Conservation (phyloP, 2,888 invertebrate species). For the Pasiphila rectangulata region DNA sequence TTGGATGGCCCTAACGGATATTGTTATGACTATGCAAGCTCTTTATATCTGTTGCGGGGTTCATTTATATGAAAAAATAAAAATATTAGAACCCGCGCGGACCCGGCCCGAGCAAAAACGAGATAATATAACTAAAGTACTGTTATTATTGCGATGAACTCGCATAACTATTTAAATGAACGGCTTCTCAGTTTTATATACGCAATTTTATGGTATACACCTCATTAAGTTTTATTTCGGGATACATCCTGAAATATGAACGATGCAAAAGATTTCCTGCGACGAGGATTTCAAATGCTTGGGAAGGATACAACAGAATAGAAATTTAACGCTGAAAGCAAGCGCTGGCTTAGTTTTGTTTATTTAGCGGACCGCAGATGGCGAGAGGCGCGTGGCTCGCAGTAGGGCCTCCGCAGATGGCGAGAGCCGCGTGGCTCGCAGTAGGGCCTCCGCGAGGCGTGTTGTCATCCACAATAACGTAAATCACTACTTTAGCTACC, state of each 20-base stretch:
- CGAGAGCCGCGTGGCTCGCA: too few relatives aligned
- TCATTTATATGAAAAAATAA: slow-evolving; percentile 1
- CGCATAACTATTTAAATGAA: neutral
- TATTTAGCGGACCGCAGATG: too few relatives aligned
- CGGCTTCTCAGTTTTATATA: neutral
- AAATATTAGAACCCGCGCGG: neutral
- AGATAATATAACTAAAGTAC: slow-evolving; percentile 3
- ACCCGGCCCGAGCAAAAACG: neutral
- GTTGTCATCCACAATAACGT: too few relatives aligned
- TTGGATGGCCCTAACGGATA: neutral
- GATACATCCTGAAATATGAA: neutral
- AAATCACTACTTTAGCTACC: too few relatives aligned
- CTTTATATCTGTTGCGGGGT: slow-evolving; percentile 1
- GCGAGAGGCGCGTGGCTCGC: too few relatives aligned
- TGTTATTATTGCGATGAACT: neutral
- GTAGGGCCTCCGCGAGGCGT: too few relatives aligned
- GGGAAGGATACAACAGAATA: too few relatives aligned
- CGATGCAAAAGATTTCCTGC: too few relatives aligned
- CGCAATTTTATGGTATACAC: neutral
- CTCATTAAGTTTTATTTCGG: neutral
- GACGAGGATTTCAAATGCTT: too few relatives aligned
- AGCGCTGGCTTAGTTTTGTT: too few relatives aligned
- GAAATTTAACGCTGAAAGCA: too few relatives aligned
- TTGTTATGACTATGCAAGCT: neutral
- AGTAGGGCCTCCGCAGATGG: too few relatives aligned